Evolutionary conservation across 2,888 invertebrate species (phyloP).

Genomic region (Phalangium opilio): DNA sequence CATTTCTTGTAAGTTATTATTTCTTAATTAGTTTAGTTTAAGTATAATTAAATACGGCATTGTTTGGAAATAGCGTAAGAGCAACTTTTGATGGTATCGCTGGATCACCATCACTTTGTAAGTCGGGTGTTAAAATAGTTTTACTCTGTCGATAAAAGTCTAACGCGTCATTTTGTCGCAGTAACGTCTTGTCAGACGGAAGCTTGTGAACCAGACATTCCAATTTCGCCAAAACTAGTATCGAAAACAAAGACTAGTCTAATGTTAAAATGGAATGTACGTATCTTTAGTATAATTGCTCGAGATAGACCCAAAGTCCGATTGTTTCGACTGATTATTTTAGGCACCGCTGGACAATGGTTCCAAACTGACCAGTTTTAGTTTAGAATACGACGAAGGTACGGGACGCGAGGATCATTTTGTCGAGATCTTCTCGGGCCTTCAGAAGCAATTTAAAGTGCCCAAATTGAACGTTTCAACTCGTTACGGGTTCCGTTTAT

Average conservation of each 20-base stretch:
- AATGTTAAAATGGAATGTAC: conserved; percentile 33
- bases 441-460: conserved; percentile 57
- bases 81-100: too few species aligned
- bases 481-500: conserved; percentile 61
- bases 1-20: conserved; percentile 10
- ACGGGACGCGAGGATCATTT: conserved; percentile 40
- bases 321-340: background rate
- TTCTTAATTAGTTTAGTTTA: too few species aligned
- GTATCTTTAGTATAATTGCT: conserved; percentile 17
- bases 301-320: too few species aligned
- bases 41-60: too few species aligned
- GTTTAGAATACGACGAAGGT: conserved; percentile 50
- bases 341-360: conserved; percentile 59
- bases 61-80: too few species aligned
- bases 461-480: conserved; percentile 61
- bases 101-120: background rate
- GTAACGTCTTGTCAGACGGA: conserved; percentile 65
- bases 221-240: conserved; percentile 49
- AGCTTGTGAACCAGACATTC: conserved; percentile 61
- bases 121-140: background rate
- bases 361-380: conserved; percentile 54
- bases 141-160: background rate
- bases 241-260: conserved; percentile 50
- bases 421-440: conserved; percentile 53
- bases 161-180: conserved; percentile 5